Base-by-base conservation (phyloP, 2,888 invertebrate species). In the Podotricha telesiphe region DNA sequence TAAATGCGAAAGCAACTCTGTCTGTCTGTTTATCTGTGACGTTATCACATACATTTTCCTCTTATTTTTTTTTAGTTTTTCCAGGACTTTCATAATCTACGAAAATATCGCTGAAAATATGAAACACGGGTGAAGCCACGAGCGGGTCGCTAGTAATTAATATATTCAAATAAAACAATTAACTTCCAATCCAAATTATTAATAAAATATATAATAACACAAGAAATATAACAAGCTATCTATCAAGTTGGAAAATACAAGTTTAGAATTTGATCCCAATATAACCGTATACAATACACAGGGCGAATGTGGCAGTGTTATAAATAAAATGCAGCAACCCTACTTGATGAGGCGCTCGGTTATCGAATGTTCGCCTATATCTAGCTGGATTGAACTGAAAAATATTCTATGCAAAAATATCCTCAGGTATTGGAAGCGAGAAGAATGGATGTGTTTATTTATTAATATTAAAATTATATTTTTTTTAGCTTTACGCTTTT, bases 371-470 rank as follows among this genome's bases (percentile, higher is more conserved):
- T 75, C 78, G 77, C 77, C 79, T 77, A 78, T 77, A 77, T 75
- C 78, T 76, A 56, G 76, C 76, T 83, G 83, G 82, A 86, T 86
- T 86, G 86, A 79, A 84, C 80, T 81, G 82, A 81, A 84, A 82
- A 82, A 86, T 86, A 86, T 84, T 82, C 82, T 82, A 86, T 86
- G 86, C 86, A 86, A 87, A 86, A 86, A 82, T 78, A 69, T 76
- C 67, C 75, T 73, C 70, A 53, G 51, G 64, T 65, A 51, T 64
- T 37, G 61, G 71, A 72, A 71, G 73, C 69, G 68, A 64, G 68
- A 74, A 74, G 8, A 50, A 56, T 76, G 76, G 80, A 83, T 77
- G 70, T 64, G 81, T 75, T 69, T 13, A 77, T 51, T 37, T 47
- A 7, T 47, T 28, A n/a, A n/a, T n/a, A n/a, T n/a, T n/a, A n/a